A percentile compares a stretch with the other conserved stretches of the same genome.
Conservation (phyloP, 2,888 invertebrate genomes). For the Melanophora roralis region DNA sequence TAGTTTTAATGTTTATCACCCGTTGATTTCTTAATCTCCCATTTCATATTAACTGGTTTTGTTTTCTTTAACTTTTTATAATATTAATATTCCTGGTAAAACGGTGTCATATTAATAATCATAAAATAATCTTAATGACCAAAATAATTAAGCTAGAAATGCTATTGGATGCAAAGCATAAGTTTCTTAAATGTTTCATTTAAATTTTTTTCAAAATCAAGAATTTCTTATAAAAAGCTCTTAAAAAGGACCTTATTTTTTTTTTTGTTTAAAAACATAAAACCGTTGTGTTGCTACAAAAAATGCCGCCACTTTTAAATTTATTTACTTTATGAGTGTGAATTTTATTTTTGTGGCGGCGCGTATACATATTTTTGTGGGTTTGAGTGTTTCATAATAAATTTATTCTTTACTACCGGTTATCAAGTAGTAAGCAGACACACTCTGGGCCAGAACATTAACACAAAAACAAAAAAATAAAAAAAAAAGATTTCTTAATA, state of each 20-base stretch:
- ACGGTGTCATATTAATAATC: conserved; percentile 60
- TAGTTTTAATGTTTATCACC: conserved; percentile 54
- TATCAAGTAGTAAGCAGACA: not conserved
- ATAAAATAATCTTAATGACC: conserved; percentile 47
- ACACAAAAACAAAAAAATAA: not conserved
- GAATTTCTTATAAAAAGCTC: conserved; percentile 42
- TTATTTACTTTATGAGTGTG: conserved; percentile 64
- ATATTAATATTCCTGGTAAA: conserved; percentile 43
- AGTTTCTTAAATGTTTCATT: conserved; percentile 16
- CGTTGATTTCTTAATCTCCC: conserved; percentile 58
- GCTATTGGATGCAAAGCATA: not conserved
- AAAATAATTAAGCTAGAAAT: not conserved
- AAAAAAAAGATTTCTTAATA: conserved; percentile 11
- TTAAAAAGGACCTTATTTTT: not conserved
- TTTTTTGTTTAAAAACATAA: conserved; percentile 25
- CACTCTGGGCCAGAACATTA: not conserved
- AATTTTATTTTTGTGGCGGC: conserved; percentile 59
- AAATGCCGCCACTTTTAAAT: conserved; percentile 55
- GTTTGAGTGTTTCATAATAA: not conserved
- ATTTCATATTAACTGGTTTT: not conserved
- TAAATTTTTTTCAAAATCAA: conserved; percentile 20
- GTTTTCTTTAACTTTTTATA: not conserved
- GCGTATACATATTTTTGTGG: not conserved
- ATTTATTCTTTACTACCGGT: not conserved
- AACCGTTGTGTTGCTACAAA: not conserved